Conservation (phyloP, 2,888 invertebrate genomes). For the Drosophila incognita region DNA sequence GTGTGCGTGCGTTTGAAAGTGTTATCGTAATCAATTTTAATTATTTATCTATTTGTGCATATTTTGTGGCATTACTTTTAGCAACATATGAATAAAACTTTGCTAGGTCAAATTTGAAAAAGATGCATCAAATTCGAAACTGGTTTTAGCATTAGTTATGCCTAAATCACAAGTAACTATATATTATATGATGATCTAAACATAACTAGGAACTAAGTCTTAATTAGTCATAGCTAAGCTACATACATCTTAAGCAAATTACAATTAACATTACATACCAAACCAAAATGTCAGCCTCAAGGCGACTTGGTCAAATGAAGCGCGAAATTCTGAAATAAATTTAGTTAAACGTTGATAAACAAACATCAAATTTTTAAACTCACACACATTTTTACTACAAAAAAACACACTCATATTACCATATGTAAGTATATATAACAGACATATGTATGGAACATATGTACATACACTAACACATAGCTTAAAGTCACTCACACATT, state of each 20-base stretch:
- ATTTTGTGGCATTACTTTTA: conserved; percentile 69
- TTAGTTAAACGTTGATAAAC: conserved; percentile 73
- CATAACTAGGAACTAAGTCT: conserved; percentile 68
- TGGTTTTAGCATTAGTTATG: conserved; percentile 70
- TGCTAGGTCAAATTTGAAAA: conserved; percentile 36
- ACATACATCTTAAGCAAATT: conserved; percentile 45
- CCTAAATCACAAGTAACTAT: conserved; percentile 52
- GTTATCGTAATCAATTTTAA: conserved; percentile 64
- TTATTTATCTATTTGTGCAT: conserved; percentile 70
- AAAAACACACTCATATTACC: conserved; percentile 25
- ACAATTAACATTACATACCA: conserved; percentile 42
- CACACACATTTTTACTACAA: conserved; percentile 57
- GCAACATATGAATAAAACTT: conserved; percentile 36
- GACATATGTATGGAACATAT: conserved; percentile 35
- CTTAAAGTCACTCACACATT: conserved; percentile 31
- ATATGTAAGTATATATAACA: conserved; percentile 43
- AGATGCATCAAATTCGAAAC: conserved; percentile 57
- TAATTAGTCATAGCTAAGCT: conserved; percentile 75
- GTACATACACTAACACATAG: conserved; percentile 20
- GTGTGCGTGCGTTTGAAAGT: conserved; percentile 35
- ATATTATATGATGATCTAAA: conserved; percentile 45
- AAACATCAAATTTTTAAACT: conserved; percentile 62
- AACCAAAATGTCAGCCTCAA: conserved; percentile 38
- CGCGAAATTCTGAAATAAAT: conserved; percentile 82
- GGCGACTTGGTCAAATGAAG: conserved; percentile 66